Evolutionary conservation across 2,797 vertebrate genomes (phyloP).

Genomic region (Chiloscyllium punctatum): DNA sequence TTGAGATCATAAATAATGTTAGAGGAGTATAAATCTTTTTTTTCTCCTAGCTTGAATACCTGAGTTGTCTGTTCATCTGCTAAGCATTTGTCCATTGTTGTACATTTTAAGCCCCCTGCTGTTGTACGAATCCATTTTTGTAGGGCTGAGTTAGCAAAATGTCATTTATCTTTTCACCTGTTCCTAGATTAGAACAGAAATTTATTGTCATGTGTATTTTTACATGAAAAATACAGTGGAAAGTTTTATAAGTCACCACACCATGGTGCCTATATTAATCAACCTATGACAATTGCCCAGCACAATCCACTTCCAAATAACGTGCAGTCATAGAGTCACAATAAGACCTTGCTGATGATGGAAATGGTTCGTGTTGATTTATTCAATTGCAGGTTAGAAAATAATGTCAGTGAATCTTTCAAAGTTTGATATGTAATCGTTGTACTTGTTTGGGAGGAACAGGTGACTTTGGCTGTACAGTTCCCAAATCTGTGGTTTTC

Average conservation of each 20-base stretch:
- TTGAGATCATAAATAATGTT: neutral
- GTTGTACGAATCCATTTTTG: neutral
- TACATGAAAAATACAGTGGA: no score
- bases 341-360: neutral
- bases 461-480: neutral
- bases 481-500: neutral
- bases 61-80: neutral
- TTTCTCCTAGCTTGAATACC: neutral
- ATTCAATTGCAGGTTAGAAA: neutral
- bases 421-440: neutral
- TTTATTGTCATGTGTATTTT: no score
- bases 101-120: neutral
- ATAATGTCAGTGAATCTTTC: neutral
- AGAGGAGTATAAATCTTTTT: neutral
- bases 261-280: no score
- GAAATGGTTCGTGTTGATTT: neutral
- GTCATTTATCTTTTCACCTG: neutral
- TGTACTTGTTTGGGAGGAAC: neutral
- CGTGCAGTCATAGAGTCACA: neutral
- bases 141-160: neutral
- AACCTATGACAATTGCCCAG: neutral
- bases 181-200: neutral
- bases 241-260: no score
- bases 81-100: neutral
- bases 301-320: neutral